phyloP scores from a whole-genome alignment of 2,797 vertebrate species.

The Rallus crepitans region DNA sequence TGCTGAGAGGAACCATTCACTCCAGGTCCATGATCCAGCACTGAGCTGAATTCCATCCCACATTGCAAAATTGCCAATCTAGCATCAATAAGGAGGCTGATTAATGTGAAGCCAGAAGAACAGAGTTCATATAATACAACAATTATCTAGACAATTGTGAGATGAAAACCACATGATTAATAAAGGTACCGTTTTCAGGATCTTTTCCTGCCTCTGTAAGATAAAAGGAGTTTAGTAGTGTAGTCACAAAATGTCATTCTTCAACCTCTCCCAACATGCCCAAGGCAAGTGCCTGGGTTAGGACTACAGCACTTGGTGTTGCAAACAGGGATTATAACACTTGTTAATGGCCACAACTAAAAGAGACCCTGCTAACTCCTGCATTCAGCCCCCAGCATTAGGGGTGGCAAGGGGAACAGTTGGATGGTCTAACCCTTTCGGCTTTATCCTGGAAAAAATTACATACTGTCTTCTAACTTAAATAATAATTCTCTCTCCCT shows the following conservation, averaged over 20 bases:
- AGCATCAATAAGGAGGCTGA: conserved; percentile 19
- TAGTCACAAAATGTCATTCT: background rate
- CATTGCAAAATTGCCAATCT: background rate
- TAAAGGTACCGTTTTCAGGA: background rate
- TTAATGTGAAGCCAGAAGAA: background rate
- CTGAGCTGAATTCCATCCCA: background rate
- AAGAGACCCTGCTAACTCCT: background rate
- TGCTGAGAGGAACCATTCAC: background rate
- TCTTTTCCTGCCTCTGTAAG: background rate
- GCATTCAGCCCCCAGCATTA: background rate
- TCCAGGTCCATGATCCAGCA: background rate
- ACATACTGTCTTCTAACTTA: background rate
- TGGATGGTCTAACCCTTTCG: background rate
- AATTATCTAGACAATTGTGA: background rate
- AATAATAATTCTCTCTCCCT: background rate
- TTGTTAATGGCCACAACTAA: background rate
- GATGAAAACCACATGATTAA: background rate
- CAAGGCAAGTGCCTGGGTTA: background rate
- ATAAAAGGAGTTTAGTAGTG: background rate
- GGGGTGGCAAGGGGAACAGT: background rate
- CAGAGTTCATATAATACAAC: background rate
- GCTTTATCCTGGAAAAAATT: background rate
- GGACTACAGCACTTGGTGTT: background rate
- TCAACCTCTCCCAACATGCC: background rate
- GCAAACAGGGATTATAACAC: background rate